These are phyloP conservation scores for Drosophila willistoni DNA, from an alignment of 1,140 invertebrate species.

Conservation along the genomic window DNA sequence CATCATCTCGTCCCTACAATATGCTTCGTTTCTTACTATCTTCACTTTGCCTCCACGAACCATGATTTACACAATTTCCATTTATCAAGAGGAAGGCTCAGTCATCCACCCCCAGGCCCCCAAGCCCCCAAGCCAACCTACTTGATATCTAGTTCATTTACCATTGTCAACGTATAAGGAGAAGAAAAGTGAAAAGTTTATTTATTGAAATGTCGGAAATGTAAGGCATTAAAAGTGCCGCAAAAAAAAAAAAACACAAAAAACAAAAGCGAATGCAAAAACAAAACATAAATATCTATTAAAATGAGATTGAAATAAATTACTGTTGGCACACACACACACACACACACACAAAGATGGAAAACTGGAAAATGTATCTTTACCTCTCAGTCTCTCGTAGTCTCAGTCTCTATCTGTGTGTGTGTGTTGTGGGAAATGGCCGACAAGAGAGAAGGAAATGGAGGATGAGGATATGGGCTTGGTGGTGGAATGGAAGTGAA, in stretches of 20 bases:
- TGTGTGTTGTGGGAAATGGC: not conserved
- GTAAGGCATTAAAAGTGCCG: slow-evolving; percentile 46
- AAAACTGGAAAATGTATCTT: slow-evolving; percentile 9
- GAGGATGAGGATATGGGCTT: not conserved
- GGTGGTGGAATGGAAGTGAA: slow-evolving; percentile 15
- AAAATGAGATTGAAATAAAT: slow-evolving; percentile 74
- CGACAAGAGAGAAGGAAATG: not conserved
- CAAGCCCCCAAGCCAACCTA: too few species aligned
- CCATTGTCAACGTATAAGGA: slow-evolving; percentile 58
- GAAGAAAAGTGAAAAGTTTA: slow-evolving; percentile 29
- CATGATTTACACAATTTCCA: slow-evolving; percentile 2
- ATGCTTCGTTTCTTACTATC: not conserved
- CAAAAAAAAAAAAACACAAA: not conserved
- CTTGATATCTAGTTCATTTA: slow-evolving; percentile 29
- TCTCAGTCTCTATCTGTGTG: not conserved
- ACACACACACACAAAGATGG: slow-evolving; percentile 14
- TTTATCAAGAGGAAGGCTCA: not conserved
- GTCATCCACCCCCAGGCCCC: too few species aligned
- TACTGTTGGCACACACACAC: slow-evolving; percentile 46
- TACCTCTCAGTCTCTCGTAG: not conserved
- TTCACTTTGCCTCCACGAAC: not conserved
- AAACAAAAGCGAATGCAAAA: slow-evolving; percentile 46
- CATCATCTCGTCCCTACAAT: not conserved
- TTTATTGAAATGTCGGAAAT: slow-evolving; percentile 68
- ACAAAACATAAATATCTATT: slow-evolving; percentile 78